Conservation (phyloP, 2,888 invertebrate species). For the Cataglyphis albicans region DNA sequence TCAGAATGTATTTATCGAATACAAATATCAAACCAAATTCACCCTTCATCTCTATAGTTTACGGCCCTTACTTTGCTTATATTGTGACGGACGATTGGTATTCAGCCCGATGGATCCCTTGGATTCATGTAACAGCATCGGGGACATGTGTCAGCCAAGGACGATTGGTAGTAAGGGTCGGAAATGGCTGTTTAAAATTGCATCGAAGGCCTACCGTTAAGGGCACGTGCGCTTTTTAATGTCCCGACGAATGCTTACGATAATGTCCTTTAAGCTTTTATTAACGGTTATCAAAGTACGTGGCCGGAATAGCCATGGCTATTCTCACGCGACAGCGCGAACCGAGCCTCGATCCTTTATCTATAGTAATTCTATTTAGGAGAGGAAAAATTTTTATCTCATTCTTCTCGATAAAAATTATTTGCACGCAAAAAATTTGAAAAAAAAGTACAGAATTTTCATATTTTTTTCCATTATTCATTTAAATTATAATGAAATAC, state of each 20-base stretch:
- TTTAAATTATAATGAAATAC: background rate
- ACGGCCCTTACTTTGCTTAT: slow-evolving; percentile 40
- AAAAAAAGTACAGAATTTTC: background rate
- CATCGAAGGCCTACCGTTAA: slow-evolving; percentile 83
- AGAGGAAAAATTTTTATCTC: background rate
- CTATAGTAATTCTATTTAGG: background rate
- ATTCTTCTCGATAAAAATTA: slow-evolving; percentile 22
- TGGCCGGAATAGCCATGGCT: slow-evolving; percentile 83
- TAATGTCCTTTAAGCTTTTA: slow-evolving; percentile 86
- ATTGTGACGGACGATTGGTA: slow-evolving; percentile 78
- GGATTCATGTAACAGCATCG: slow-evolving; percentile 80
- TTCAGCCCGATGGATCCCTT: slow-evolving; percentile 77
- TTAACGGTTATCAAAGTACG: slow-evolving; percentile 84
- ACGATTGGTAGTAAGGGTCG: slow-evolving; percentile 79
- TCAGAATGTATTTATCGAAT: slow-evolving; percentile 45
- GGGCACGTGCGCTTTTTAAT: slow-evolving; percentile 85
- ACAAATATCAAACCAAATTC: slow-evolving; percentile 50
- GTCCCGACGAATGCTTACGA: slow-evolving; percentile 83
- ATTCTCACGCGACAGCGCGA: slow-evolving; percentile 74
- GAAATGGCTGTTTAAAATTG: slow-evolving; percentile 85
- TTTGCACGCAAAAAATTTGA: background rate
- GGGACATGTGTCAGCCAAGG: slow-evolving; percentile 85
- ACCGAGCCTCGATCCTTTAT: slow-evolving; percentile 32
- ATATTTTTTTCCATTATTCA: background rate
- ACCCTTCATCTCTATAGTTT: slow-evolving; percentile 51